phyloP scores from a whole-genome alignment of 2,113 vertebrate species.

The Chaetorhynchus papuensis region DNA sequence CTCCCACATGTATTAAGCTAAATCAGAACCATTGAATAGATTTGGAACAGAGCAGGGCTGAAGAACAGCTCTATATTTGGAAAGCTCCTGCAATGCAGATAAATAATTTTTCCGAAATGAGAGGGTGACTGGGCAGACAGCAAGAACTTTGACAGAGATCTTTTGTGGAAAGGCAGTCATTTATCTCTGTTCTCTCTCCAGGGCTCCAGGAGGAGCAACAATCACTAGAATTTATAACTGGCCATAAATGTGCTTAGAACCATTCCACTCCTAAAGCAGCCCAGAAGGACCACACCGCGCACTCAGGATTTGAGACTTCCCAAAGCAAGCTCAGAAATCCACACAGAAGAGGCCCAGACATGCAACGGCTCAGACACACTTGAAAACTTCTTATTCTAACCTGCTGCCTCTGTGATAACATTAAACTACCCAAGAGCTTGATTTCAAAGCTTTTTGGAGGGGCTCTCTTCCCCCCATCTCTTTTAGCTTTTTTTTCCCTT shows the following conservation, averaged over 20 bases:
- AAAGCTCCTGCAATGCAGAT: conserved; percentile 8
- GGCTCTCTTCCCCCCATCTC: neutral
- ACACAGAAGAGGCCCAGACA: neutral
- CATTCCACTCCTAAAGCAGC: neutral
- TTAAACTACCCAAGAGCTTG: neutral
- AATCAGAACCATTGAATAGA: neutral
- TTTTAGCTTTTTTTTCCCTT: neutral
- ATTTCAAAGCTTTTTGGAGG: conserved; percentile 35
- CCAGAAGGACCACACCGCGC: neutral
- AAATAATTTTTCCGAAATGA: neutral
- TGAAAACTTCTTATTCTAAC: neutral
- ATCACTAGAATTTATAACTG: neutral
- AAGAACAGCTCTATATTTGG: neutral
- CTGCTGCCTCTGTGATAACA: neutral
- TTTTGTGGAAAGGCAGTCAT: neutral
- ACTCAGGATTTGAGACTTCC: neutral
- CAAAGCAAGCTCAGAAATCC: neutral
- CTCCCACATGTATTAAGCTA: neutral
- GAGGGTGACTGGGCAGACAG: neutral
- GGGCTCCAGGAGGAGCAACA: neutral
- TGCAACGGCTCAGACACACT: neutral
- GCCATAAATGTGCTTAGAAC: neutral
- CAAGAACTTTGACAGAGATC: neutral
- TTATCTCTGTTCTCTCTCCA: neutral
- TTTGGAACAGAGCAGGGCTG: neutral